A percentile compares a stretch with the other conserved stretches of the same genome.
Evolutionary conservation across 2,797 vertebrate genomes (phyloP).

Genomic region (Leptoclinus maculatus): DNA sequence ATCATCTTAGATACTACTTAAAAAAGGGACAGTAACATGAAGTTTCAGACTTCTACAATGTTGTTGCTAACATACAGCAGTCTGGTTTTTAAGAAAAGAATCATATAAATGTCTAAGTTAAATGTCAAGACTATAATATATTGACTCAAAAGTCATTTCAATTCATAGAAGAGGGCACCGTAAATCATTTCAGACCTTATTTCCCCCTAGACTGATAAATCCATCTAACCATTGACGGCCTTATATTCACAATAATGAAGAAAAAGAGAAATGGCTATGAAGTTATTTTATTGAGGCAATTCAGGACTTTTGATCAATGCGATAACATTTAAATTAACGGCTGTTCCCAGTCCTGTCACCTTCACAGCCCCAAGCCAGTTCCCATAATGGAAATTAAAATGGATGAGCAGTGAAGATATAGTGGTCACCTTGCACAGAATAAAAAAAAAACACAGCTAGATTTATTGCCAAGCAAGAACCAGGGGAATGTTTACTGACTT

Average conservation of each 20-base stretch:
- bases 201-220: conserved; percentile 1
- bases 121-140: background rate
- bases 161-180: background rate
- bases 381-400: conserved; percentile 42
- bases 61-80: background rate
- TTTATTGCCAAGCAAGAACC: conserved; percentile 23
- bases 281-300: background rate
- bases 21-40: background rate
- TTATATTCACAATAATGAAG: background rate
- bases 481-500: conserved; percentile 24
- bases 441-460: conserved; percentile 24
- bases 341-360: conserved; percentile 25
- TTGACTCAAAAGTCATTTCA: background rate
- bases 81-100: background rate
- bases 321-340: conserved; percentile 44
- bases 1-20: background rate
- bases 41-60: background rate
- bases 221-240: background rate
- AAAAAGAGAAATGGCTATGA: background rate
- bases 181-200: background rate
- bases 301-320: conserved; percentile 43
- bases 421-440: conserved; percentile 30
- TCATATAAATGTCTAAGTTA: background rate
- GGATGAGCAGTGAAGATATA: conserved; percentile 16
- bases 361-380: conserved; percentile 18